phyloP scores from a whole-genome alignment of 2,797 vertebrate genomes.

The Serranus cabrilla region DNA sequence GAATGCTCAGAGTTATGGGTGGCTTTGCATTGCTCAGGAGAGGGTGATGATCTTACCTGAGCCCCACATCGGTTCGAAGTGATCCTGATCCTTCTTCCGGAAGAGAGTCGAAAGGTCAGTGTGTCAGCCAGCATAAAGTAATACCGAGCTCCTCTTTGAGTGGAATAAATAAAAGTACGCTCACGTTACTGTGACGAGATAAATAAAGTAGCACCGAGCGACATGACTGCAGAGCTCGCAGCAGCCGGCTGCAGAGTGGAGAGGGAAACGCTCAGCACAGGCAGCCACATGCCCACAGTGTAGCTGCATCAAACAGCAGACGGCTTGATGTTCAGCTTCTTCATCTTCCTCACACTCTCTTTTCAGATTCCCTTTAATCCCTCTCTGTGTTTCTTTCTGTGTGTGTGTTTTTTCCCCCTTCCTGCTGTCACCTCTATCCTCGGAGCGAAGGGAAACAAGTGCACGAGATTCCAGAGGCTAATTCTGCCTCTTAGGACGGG shows the following conservation, averaged over 20 bases:
- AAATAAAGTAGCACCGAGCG: slow-evolving; percentile 42
- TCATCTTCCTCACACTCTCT: slow-evolving; percentile 44
- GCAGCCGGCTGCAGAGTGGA: slow-evolving; percentile 49
- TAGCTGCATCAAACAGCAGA: slow-evolving; percentile 65
- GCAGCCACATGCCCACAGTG: slow-evolving; percentile 57
- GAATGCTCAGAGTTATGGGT: slow-evolving; percentile 35
- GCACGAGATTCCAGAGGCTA: slow-evolving; percentile 79
- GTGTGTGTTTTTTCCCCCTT: slow-evolving; percentile 27
- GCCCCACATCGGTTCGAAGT: slow-evolving; percentile 75
- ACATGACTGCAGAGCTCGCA: slow-evolving; percentile 39
- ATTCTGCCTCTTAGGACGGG: slow-evolving; percentile 77
- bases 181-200: slow-evolving; percentile 44
- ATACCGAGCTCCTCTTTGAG: slow-evolving; percentile 18
- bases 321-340: slow-evolving; percentile 52
- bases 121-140: slow-evolving; percentile 56
- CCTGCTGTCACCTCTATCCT: slow-evolving; percentile 41
- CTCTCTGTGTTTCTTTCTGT: slow-evolving; percentile 11
- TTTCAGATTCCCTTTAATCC: slow-evolving; percentile 39
- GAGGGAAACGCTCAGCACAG: slow-evolving; percentile 43
- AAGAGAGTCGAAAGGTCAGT: slow-evolving; percentile 50
- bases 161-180: slow-evolving; percentile 22
- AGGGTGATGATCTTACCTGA: slow-evolving; percentile 76
- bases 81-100: slow-evolving; percentile 48
- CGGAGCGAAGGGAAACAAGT: slow-evolving; percentile 72
- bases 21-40: slow-evolving; percentile 33